These are phyloP conservation scores for Anolis sagrei DNA, from an alignment of 2,113 vertebrate species.

Conservation along the genomic window DNA sequence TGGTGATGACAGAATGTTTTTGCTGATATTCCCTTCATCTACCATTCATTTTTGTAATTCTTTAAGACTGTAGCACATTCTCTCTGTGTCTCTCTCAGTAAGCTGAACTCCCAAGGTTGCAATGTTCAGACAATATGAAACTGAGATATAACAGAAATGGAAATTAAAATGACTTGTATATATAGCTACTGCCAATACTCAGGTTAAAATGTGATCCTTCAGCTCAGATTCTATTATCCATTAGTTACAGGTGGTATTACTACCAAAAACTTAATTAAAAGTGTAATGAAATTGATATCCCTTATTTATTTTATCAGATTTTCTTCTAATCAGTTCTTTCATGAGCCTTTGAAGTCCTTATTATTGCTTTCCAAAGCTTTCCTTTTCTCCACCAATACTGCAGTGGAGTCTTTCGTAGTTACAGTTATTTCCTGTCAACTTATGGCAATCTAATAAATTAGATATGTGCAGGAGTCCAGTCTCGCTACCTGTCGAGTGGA, in stretches of 20 bases:
- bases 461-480: no score
- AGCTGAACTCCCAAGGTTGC: not conserved
- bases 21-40: no score
- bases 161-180: constrained; percentile 16
- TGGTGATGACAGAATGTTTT: no score
- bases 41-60: not conserved
- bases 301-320: not conserved
- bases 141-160: constrained; percentile 34
- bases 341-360: not conserved
- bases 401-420: no score
- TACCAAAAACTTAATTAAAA: constrained; percentile 26
- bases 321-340: fast-evolving
- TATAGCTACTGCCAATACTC: not conserved
- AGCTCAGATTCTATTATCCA: not conserved
- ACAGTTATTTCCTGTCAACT: no score
- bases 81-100: not conserved
- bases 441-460: no score
- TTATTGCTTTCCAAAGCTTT: constrained; percentile 4
- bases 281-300: not conserved
- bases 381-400: not conserved
- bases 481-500: no score
- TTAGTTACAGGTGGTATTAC: not conserved
- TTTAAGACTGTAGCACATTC: not conserved
- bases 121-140: not conserved
- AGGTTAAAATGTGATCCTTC: not conserved